Base-by-base conservation (phyloP, 2,888 invertebrate genomes). In the Aphelenchoides bicaudatus region DNA sequence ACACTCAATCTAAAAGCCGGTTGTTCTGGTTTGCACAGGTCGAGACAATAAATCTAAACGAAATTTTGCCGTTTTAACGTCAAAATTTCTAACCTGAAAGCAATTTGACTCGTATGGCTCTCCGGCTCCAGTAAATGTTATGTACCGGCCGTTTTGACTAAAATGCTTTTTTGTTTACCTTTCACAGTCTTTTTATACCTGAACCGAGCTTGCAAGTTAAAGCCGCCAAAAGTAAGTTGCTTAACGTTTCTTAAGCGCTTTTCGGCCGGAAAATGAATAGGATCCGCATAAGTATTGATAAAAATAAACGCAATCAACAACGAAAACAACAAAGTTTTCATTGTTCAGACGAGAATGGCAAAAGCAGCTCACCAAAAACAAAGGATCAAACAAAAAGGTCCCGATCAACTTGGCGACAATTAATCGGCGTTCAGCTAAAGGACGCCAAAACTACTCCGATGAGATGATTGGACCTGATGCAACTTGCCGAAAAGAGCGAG, bases 11-110 rank as follows among this genome's bases (percentile, higher is more conserved):
- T 13, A 49, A 34, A 29, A 2, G 52, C 38, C 31, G 2, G 23
- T 51, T 38, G 52, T 16, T 2, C 2, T n/a, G 1, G 8, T n/a
- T 34, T 16, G 10, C 19, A 10, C 6, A 51, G 52, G 16, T 51
- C 52, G 10, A 51, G 23, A 4, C 8, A 37, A 3, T 51, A 51
- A 2, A 51, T 51, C 52, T 51, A 29, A 1, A 28, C n/a, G 39
- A 31, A 27, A 23, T 51, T 51, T 37, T 30, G 31, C 1, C 8
- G 16, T 43, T 25, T 10, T 19, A 21, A 10, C 8, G 43, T n/a
- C 6, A 43, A 8, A 21, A 19, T n/a, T 10, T n/a, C 16, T 10
- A 10, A 43, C 43, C n/a, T 43, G 43, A 8, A 19, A 19, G 23
- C 43, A 43, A 6, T 19, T 8, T 10, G 6, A 8, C 10, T 39